Evolutionary conservation across 2,113 vertebrate genomes (phyloP).

Genomic region (Rhabdomys dilectus): DNA sequence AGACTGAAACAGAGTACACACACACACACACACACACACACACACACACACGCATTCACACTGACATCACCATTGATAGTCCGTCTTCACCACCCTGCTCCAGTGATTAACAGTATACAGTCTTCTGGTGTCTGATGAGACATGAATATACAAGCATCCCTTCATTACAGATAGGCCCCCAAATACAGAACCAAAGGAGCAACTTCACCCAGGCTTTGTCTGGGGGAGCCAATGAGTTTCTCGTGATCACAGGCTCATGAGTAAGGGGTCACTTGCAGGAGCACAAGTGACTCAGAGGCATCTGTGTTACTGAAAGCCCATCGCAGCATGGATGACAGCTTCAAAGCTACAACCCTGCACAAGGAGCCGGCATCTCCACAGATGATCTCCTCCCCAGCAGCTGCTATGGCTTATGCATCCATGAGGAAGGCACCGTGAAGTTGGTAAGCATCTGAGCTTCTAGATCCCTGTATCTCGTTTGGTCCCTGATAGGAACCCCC

Average conservation of each 20-base stretch:
- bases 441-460: not conserved
- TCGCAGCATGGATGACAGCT: not conserved
- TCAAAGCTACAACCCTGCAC: not conserved
- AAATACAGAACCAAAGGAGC: not conserved
- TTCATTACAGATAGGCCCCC: not conserved
- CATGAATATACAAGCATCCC: not conserved
- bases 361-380: not conserved
- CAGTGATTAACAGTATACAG: not conserved
- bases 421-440: not conserved
- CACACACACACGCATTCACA: accelerated
- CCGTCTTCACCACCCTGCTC: not conserved
- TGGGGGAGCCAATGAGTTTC: not conserved
- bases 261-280: not conserved
- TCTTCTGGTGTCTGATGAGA: not conserved
- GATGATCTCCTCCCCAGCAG: not conserved
- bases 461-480: not conserved
- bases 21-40: not conserved
- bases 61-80: no score
- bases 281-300: not conserved
- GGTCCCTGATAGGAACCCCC: not conserved
- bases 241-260: no score
- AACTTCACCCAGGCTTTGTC: not conserved
- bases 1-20: not conserved
- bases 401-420: not conserved
- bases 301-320: not conserved